Evolutionary conservation across 2,888 invertebrate species (phyloP), one percentile per base, ranked within the genome.

Genomic region (Acanthopleura granulata): DNA sequence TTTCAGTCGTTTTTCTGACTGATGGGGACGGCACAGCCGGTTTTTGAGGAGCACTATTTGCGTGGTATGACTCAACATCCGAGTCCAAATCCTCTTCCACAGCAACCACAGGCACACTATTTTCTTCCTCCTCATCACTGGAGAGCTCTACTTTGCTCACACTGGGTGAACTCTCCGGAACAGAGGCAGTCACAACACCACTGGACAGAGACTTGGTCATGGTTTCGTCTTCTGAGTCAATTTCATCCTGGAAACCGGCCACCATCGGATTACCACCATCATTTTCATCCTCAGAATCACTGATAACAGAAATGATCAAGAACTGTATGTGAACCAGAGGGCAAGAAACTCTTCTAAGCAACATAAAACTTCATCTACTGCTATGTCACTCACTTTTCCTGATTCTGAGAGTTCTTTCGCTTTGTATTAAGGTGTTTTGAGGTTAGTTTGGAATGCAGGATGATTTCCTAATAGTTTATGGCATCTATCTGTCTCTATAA

Each of bases 171-270:
- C n/a, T 30, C 51, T 50, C 27, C 9, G 16, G n/a, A 22, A 16
- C 57, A n/a, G 61, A 30, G 14, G 49, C 51, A 66, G 74, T 71
- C 0, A 57, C 4, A 49, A 25, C 18, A 22, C 18, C 25, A 71
- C 25, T 71, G 49, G 49, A 49, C 49, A 16, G 49, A 49, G 61
- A 40, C 29, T 73, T 71, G 49, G 75, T 70, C 22, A 62, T 75
- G 22, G 79, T 75, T 69, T 90, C 88, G 79, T 94, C 94, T 70
- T 93, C 93, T 0, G 94, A 93, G 82, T 94, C 94, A 69, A 96
- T 91, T 87, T 97, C 96, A 87, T 97, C 96, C 90, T 95, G 95
- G 81, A 95, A 94, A 72, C 94, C 94, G 40, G 95, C 94, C 0
- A 97, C 90, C 88, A 90, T 87, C 6, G 90, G 90, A 78, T 90